These are phyloP conservation scores for Trematomus loennbergii DNA, from an alignment of 2,113 vertebrate genomes.

Conservation along the genomic window DNA sequence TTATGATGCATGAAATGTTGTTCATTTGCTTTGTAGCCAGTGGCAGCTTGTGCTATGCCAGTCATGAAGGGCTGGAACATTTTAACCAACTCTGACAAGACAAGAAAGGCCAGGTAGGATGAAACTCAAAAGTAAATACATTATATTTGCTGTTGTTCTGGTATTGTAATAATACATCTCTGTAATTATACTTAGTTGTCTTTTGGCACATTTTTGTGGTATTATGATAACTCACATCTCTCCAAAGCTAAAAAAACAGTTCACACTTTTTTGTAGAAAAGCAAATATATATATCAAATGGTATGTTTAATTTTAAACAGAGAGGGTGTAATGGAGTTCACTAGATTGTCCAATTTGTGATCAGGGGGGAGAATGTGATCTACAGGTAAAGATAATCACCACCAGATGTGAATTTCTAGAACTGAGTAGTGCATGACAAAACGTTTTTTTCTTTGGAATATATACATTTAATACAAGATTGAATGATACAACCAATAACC, in stretches of 20 bases:
- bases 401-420: not conserved
- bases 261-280: not conserved
- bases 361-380: constrained; percentile 96
- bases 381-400: constrained; percentile 87
- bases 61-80: constrained; percentile 99
- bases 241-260: not conserved
- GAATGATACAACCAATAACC: not conserved
- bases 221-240: not conserved
- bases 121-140: not conserved
- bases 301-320: constrained; percentile 73
- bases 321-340: constrained; percentile 98
- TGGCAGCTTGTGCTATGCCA: constrained; percentile 97
- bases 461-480: not conserved
- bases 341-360: constrained; percentile 97
- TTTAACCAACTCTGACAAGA: constrained; percentile 94
- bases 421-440: not conserved
- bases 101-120: constrained; percentile 92
- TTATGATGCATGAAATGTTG: not conserved
- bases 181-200: not conserved
- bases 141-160: not conserved
- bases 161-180: not conserved
- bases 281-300: not conserved
- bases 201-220: not conserved
- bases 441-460: not conserved
- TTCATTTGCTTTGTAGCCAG: constrained; percentile 84